Conservation (phyloP, 2,888 invertebrate genomes). For the Cosmia pyralina region DNA sequence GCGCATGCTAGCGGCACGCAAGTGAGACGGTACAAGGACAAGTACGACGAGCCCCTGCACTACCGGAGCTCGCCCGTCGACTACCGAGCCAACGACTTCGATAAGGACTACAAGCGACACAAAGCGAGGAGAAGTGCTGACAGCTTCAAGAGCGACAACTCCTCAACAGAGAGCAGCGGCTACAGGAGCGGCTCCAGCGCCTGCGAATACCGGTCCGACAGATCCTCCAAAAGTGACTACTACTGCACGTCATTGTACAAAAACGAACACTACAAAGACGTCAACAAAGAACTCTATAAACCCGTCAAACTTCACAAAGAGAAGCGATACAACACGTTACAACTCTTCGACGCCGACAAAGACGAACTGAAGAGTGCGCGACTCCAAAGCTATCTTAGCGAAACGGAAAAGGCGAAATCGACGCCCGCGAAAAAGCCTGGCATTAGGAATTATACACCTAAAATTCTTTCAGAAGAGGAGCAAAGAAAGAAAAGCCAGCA, state of each 20-base stretch:
- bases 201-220: slow-evolving; percentile 84
- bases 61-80: slow-evolving; percentile 75
- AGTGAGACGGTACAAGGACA: slow-evolving; percentile 80
- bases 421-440: slow-evolving; percentile 88
- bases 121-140: slow-evolving; percentile 82
- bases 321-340: slow-evolving; percentile 82
- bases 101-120: slow-evolving; percentile 80
- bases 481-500: slow-evolving; percentile 90
- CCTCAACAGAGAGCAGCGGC: slow-evolving; percentile 86
- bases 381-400: slow-evolving; percentile 81
- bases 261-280: slow-evolving; percentile 87
- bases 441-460: slow-evolving; percentile 93
- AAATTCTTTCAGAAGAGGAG: slow-evolving; percentile 91
- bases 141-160: slow-evolving; percentile 86
- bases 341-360: slow-evolving; percentile 83
- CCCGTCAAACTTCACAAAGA: slow-evolving; percentile 88
- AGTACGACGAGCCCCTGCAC: slow-evolving; percentile 79
- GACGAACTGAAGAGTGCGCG: slow-evolving; percentile 81
- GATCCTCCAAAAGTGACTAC: slow-evolving; percentile 84
- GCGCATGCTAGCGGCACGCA: slow-evolving; percentile 80
- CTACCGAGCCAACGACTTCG: slow-evolving; percentile 77
- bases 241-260: slow-evolving; percentile 87
- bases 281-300: slow-evolving; percentile 87
- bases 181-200: slow-evolving; percentile 87
- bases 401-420: slow-evolving; percentile 85